Evolutionary conservation across 2,113 vertebrate genomes (phyloP), one percentile per base, ranked within the genome.

Genomic region (Menura novaehollandiae): DNA sequence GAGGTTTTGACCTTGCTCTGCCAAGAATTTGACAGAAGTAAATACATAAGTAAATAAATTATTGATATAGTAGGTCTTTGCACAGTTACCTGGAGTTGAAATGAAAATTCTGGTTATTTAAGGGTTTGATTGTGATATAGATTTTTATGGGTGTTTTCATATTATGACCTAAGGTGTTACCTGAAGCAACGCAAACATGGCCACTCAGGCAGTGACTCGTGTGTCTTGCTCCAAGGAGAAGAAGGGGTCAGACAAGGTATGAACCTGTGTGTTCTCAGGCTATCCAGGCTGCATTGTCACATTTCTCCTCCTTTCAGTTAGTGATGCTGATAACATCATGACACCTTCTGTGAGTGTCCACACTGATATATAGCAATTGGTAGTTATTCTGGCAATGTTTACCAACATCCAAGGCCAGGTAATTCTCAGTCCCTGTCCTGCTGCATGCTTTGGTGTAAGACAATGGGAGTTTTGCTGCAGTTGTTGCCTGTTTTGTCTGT

Each of bases 201-300:
- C 35, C 14, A 20, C 28, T 68, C 2, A 1, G 23, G 15, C 8
- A 35, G 13, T 13, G 22, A 64, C 9, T 55, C 0, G 0, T 30
- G n/a, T 44, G 10, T 17, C 23, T 56, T 32, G 2, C 19, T 18
- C 26, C n/a, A 58, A 28, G 46, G 26, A 60, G 46, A 80, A 33
- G 23, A 83, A 74, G 30, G 10, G 21, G 20, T 66, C 1, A 2
- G 55, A 16, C 49, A 63, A 49, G 16, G 14, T 10, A 23, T 11
- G 26, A 79, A n/a, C 10, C 19, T 41, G 6, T 1, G 1, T 37
- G 20, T 41, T 88, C 67, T 59, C 12, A 66, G 41, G 39, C 32
- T 89, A 24, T 49, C 41, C 12, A 37, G 43, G 7, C 15, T 58
- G 21, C 0, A 0, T 11, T 30, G 7, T 33, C 1, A 1, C 0